Evolutionary conservation across 1,140 invertebrate genomes (phyloP), one percentile per base, ranked within the genome.

Genomic region (Eueides isabella): DNA sequence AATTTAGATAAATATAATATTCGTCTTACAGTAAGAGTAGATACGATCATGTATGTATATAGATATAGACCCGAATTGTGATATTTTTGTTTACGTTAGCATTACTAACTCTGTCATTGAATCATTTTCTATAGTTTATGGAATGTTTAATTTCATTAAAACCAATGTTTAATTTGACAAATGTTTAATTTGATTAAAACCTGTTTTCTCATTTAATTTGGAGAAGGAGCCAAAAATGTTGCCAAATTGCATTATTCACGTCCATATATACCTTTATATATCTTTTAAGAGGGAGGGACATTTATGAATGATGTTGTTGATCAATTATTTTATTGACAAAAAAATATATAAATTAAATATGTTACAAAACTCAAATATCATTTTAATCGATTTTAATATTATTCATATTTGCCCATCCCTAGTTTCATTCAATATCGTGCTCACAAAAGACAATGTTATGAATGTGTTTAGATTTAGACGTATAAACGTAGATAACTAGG

Each of bases 371-470:
- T 5, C n/a, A n/a, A n/a, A 5, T 29, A 30, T 30, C 1, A 29
- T n/a, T 6, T 44, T n/a, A 62, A 62, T 55, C 48, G 48, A 55
- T 55, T 26, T 55, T 12, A 19, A 55, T 55, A 5, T 55, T 19
- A 55, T 55, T 55, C 48, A 7, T 55, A 55, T 55, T 9, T 11
- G 48, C 48, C 48, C 48, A 55, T 55, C 48, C 11, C 48, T 55
- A 55, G 69, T 78, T 79, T 78, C 77, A 76, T 81, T 84, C 75
- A 71, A 65, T 75, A 80, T 74, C 85, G 79, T 90, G 90, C 90
- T 92, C 90, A 92, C 83, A 91, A 91, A 91, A 92, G 88, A 92
- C 89, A 92, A 90, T 75, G 48, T 28, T 75, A 80, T 81, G 62
- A 66, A 76, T 81, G 71, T 76, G 70, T 77, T 78, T 84, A 86